phyloP scores from a whole-genome alignment of 2,113 vertebrate species.

The Callorhinus ursinus region DNA sequence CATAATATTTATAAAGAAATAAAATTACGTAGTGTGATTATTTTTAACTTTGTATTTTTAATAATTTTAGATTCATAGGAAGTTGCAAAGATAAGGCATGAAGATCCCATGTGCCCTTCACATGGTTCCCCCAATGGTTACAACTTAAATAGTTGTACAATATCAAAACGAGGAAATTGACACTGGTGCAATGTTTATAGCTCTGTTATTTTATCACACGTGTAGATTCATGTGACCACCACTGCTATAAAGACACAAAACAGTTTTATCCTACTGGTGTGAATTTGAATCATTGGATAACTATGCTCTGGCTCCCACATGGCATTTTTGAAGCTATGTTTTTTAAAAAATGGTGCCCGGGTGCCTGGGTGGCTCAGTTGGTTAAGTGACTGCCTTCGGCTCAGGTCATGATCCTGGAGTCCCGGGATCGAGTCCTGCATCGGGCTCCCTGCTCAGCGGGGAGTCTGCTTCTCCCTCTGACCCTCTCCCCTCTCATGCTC shows the following conservation, averaged over 20 bases:
- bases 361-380: too few species aligned
- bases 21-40: background rate
- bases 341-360: background rate
- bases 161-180: background rate
- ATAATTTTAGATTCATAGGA: background rate
- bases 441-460: too few species aligned
- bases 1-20: background rate
- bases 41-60: background rate
- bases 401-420: too few species aligned
- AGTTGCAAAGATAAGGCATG: background rate
- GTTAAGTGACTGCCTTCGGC: too few species aligned
- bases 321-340: background rate
- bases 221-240: background rate
- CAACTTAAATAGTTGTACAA: background rate
- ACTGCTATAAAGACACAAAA: too few species aligned
- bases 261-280: background rate
- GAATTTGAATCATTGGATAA: background rate
- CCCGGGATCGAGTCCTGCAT: too few species aligned
- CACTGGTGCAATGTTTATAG: fast-evolving
- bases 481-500: too few species aligned
- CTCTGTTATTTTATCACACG: background rate
- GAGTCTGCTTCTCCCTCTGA: too few species aligned
- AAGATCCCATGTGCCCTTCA: background rate
- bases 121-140: background rate
- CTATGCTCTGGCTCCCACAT: background rate